A percentile compares a stretch with the other conserved stretches of the same genome.
phyloP scores from a whole-genome alignment of 2,888 invertebrate genomes.

The Parasteatoda lunata region DNA sequence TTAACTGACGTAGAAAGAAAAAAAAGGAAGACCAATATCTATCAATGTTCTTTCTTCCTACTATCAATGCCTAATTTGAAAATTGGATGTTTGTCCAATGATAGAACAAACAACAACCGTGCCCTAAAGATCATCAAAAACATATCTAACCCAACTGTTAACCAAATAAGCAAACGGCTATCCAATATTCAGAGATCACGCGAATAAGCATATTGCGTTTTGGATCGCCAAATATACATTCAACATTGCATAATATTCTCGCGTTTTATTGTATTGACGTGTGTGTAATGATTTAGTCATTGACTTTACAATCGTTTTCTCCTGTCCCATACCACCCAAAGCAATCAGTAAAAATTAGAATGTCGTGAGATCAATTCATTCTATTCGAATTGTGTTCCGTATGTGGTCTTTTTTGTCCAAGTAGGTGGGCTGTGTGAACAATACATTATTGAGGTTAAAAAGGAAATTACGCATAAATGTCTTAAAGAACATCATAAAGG shows the following conservation, averaged over 20 bases:
- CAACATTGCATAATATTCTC: neutral
- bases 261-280: conserved; percentile 43
- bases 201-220: conserved; percentile 54
- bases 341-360: conserved; percentile 51
- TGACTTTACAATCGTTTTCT: conserved; percentile 45
- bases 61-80: conserved; percentile 54
- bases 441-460: neutral
- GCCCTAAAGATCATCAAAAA: conserved; percentile 53
- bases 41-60: neutral
- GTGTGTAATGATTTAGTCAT: conserved; percentile 54
- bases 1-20: too few species aligned
- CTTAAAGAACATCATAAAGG: neutral
- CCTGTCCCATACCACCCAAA: conserved; percentile 45
- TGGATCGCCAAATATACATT: neutral
- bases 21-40: neutral
- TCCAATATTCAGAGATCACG: conserved; percentile 44
- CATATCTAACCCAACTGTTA: conserved; percentile 34
- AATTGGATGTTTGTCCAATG: conserved; percentile 32
- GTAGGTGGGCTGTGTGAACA: neutral
- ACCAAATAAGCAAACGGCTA: conserved; percentile 42
- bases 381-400: conserved; percentile 12
- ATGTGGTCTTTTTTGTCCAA: conserved; percentile 26
- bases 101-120: conserved; percentile 42
- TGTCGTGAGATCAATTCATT: conserved; percentile 38
- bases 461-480: neutral